Evolutionary conservation across 1,140 invertebrate species (phyloP).

Genomic region (Diachasmimorpha longicaudata): DNA sequence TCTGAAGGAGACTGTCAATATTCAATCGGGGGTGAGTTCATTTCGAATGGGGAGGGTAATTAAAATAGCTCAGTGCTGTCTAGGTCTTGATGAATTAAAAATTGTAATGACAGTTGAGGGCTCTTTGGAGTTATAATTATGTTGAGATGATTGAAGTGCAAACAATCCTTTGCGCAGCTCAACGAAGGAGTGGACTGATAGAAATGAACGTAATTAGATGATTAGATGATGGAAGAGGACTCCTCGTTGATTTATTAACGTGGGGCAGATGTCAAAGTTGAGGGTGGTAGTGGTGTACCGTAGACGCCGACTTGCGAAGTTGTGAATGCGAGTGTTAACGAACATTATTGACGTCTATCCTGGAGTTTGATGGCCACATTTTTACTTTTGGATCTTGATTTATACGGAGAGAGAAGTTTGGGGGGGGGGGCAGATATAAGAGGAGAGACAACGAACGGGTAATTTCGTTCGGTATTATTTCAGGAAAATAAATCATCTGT

Average conservation of each 20-base stretch:
- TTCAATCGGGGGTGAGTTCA: slow-evolving; percentile 37
- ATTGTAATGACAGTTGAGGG: background rate
- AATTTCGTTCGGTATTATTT: too few relatives aligned
- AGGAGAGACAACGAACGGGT: too few relatives aligned
- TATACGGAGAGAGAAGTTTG: too few relatives aligned
- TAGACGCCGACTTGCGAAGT: too few relatives aligned
- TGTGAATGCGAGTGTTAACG: too few relatives aligned
- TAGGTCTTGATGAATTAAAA: background rate
- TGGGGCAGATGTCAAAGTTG: background rate
- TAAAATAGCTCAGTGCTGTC: background rate
- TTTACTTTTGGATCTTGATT: too few relatives aligned
- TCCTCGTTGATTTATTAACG: background rate
- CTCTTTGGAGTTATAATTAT: background rate
- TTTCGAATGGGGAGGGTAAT: slow-evolving; percentile 5
- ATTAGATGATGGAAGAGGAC: background rate
- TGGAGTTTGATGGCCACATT: too few relatives aligned
- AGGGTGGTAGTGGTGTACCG: background rate
- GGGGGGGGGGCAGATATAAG: too few relatives aligned
- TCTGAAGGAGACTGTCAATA: slow-evolving; percentile 42
- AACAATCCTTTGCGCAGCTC: background rate
- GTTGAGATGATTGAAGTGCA: background rate
- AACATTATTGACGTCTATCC: too few relatives aligned
- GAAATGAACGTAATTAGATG: background rate
- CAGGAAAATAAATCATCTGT: too few relatives aligned
- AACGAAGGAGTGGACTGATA: background rate